Evolutionary conservation across 35 echinoderm and acorn worm species (phyloP), one percentile per base, ranked within the genome.

Genomic region (Holothuria glaberrima): DNA sequence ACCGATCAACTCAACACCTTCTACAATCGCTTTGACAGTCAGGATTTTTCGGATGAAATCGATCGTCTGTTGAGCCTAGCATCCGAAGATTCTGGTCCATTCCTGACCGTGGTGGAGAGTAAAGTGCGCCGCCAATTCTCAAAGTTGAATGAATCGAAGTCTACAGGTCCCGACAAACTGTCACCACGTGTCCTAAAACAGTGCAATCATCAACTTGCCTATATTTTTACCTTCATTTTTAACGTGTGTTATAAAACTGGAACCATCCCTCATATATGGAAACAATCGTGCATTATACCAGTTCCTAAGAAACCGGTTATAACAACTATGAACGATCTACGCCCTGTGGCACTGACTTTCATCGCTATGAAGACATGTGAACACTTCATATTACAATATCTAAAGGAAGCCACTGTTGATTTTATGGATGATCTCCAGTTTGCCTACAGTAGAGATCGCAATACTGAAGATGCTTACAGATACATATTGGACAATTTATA

Each of bases 191-290:
- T n/a, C n/a, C n/a, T n/a, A 9, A 77, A 77, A 77, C 41, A 12
- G 30, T 77, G 72, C n/a, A n/a, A 5, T 12, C 5, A 31, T 77
- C 16, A 77, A 77, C 31, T 77, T 16, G 72, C 72, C 72, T 31
- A 46, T 77, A 77, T 77, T 38, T 77, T 77, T 77, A 77, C 72
- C 30, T 6, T 77, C 9, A 31, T 77, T 77, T 77, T 77, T 35
- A 35, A 77, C 41, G 7, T 16, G n/a, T 77, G 9, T 16, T 77
- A 9, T 46, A n/a, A 46, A 38, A 77, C 72, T 77, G 30, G 4
- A 46, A 77, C 16, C 41, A 77, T 77, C 41, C 21, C 21, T 16
- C 30, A 77, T 77, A 77, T n/a, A n/a, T n/a, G n/a, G n/a, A n/a
- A n/a, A n/a, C n/a, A n/a, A n/a, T n/a, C n/a, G n/a, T n/a, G n/a